A percentile compares a stretch with the other conserved stretches of the same genome.
Evolutionary conservation across 2,888 invertebrate genomes (phyloP).

Genomic region (Leptinotarsa peninsularis): DNA sequence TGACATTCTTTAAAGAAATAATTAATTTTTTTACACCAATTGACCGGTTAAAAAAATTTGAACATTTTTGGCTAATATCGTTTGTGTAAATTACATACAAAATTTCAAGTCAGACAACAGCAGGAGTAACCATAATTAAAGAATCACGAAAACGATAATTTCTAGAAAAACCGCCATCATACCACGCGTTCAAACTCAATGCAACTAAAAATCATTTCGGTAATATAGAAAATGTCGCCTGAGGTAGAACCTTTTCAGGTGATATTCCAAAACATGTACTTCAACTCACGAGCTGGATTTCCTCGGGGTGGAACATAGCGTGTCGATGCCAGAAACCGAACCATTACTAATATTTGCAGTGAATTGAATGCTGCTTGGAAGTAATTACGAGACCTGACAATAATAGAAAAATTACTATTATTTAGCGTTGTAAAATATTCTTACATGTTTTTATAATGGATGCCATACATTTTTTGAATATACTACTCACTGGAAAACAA

Average conservation of each 20-base stretch:
- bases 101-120: neutral
- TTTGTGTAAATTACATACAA: neutral
- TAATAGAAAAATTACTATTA: constrained; percentile 19
- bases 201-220: constrained; percentile 10
- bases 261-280: constrained; percentile 3
- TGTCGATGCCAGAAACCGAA: constrained; percentile 9
- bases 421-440: constrained; percentile 5
- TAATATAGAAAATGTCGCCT: constrained; percentile 7
- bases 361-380: constrained; percentile 12
- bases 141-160: neutral
- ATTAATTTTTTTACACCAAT: neutral
- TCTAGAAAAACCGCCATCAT: constrained; percentile 9
- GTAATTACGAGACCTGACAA: constrained; percentile 8
- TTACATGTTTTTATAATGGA: neutral
- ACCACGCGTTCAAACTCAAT: constrained; percentile 8
- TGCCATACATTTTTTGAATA: neutral
- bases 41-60: neutral
- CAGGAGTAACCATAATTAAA: neutral
- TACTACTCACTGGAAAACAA: too few relatives aligned
- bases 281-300: constrained; percentile 10
- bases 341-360: constrained; percentile 5
- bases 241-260: constrained; percentile 5
- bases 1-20: neutral
- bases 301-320: constrained; percentile 12
- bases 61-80: neutral